Conservation (phyloP, 1,140 invertebrate genomes). For the Drosophila kurseongensis region DNA sequence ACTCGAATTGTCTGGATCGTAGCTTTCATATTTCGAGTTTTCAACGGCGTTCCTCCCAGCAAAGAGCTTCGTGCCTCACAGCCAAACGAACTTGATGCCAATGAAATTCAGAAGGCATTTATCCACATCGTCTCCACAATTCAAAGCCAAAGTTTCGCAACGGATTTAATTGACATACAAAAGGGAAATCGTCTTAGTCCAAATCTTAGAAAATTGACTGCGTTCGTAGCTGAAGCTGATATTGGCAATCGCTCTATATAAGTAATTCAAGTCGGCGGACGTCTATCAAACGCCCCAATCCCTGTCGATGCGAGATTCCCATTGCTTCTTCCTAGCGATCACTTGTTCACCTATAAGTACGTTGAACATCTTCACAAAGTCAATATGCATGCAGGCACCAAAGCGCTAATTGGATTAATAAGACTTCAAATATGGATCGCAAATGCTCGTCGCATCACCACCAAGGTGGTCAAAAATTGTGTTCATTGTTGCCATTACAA, state of each 20-base stretch:
- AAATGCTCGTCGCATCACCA: no score
- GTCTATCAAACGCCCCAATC: not conserved
- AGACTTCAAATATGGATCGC: no score
- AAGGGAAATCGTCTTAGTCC: not conserved
- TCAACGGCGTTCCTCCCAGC: not conserved
- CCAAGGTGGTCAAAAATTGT: no score
- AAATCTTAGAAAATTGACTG: not conserved
- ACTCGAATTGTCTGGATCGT: no score
- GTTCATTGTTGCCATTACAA: no score
- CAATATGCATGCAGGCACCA: no score
- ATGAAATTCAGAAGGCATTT: conserved; percentile 1
- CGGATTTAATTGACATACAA: not conserved
- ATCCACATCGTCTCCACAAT: not conserved
- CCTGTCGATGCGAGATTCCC: not conserved
- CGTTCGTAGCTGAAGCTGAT: not conserved
- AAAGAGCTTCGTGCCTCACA: conserved; percentile 1
- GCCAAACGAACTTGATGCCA: conserved; percentile 1
- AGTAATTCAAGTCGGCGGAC: not conserved
- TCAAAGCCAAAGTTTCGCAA: not conserved
- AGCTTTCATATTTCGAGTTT: no score
- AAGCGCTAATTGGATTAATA: no score
- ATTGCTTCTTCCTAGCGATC: conserved; percentile 1
- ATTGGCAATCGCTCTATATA: not conserved
- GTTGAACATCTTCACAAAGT: no score
- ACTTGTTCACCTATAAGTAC: no score